Evolutionary conservation across 2,888 invertebrate genomes (phyloP).

Genomic region (Oscheius sp.): DNA sequence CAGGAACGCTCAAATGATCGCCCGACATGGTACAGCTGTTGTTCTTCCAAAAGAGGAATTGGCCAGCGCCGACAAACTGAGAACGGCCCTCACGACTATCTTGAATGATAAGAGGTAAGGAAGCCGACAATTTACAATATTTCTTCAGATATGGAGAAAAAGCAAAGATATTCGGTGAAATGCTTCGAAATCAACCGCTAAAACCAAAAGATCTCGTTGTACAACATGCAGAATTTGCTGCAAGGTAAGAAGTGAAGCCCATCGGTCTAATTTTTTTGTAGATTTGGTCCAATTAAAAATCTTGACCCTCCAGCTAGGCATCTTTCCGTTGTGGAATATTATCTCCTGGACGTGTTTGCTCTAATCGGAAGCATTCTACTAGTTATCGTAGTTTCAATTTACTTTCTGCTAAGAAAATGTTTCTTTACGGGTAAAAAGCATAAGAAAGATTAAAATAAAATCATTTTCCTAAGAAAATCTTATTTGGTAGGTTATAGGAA

Average conservation of each 20-base stretch:
- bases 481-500: too few relatives aligned
- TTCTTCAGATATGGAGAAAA: neutral
- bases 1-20: slow-evolving; percentile 46
- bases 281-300: neutral
- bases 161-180: neutral
- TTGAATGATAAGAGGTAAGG: slow-evolving; percentile 11
- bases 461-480: too few relatives aligned
- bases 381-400: neutral
- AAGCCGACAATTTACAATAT: slow-evolving; percentile 36
- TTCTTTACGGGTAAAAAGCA: neutral
- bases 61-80: slow-evolving; percentile 24
- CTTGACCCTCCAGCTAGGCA: neutral
- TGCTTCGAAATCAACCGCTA: too few relatives aligned
- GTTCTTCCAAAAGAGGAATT: slow-evolving; percentile 40
- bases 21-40: slow-evolving; percentile 41
- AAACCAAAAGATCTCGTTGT: neutral
- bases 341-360: neutral
- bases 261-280: too few relatives aligned
- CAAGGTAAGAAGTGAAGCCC: too few relatives aligned
- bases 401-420: neutral
- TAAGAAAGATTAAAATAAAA: slow-evolving; percentile 4
- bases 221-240: neutral
- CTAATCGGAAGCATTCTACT: neutral
- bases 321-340: neutral
- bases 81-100: slow-evolving; percentile 26